Base-by-base conservation (phyloP, 2,113 vertebrate species). In the Cariama cristata region DNA sequence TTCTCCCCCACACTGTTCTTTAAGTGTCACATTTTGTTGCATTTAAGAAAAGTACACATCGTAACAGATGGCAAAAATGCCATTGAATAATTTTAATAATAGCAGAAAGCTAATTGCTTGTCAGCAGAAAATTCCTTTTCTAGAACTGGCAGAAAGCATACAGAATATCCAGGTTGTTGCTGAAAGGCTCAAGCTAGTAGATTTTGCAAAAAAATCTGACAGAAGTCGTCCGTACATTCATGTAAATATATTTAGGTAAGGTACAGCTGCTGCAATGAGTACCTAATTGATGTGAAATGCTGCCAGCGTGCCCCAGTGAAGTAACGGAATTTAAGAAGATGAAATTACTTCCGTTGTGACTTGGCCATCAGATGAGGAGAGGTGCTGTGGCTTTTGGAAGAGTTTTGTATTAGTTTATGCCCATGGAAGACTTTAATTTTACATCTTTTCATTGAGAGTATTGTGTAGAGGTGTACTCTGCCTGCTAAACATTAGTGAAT, bases 11-110 rank as follows among this genome's bases (percentile, higher is more conserved):
- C 24, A 7, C 35, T 74, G 27, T 45, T 81, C 59, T 81, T 74
- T 23, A 66, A 67, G 81, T 45, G 52, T 72, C 49, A 76, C 30
- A 44, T 82, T 88, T 49, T 52, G 62, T 76, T 86, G 53, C 47
- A 22, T 86, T 86, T 69, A 40, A 88, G 69, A 79, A 58, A 75
- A 95, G 42, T 50, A 50, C 21, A 49, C 45, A 30, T 13, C 0
- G 0, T 86, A 93, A 79, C 88, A 94, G 81, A 91, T 87, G 71
- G 83, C 58, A 91, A 82, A 88, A 96, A 80, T 73, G 66, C 66
- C 58, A 63, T 44, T 64, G 30, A 92, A 79, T 76, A 52, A 68
- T 88, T 79, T 90, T 93, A 82, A 79, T 92, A 85, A 64, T 60
- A 79, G 44, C 60, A 90, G 81, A 88, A 93, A 92, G 52, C 74